Conservation (phyloP, 2,888 invertebrate genomes). For the Drosophila mayaguana region DNA sequence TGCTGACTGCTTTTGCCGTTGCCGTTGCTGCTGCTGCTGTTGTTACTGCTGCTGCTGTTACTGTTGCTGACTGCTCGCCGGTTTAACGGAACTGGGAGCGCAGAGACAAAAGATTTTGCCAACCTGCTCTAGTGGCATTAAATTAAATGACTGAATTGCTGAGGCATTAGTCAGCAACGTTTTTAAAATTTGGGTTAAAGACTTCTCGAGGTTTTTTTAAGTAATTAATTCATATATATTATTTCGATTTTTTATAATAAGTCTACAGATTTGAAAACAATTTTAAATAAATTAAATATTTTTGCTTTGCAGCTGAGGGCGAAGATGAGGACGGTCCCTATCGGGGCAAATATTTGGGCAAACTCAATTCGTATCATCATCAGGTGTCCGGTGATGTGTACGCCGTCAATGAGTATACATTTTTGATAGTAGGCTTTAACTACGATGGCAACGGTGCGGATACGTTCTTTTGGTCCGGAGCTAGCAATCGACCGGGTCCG, state of each 20-base stretch:
- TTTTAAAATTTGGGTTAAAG: conserved; percentile 27
- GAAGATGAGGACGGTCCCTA: conserved; percentile 91
- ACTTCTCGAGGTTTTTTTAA: background rate
- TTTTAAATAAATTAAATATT: background rate
- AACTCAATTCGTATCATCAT: conserved; percentile 95
- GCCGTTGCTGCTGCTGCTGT: background rate
- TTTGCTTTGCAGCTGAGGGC: conserved; percentile 72
- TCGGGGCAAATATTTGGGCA: conserved; percentile 92
- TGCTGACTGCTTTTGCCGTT: background rate
- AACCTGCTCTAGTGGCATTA: conserved; percentile 38
- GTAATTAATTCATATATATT: background rate
- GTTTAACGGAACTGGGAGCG: conserved; percentile 23
- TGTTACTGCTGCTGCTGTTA: background rate
- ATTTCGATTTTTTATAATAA: background rate
- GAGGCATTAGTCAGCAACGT: conserved; percentile 56
- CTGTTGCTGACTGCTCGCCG: conserved; percentile 25
- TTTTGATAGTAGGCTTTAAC: conserved; percentile 92
- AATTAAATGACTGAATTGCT: conserved; percentile 32
- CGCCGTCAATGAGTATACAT: conserved; percentile 94
- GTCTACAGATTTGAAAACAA: background rate
- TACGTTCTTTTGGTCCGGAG: conserved; percentile 97
- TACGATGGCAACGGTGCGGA: conserved; percentile 96
- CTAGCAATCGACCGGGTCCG: conserved; percentile 93
- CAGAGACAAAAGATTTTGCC: conserved; percentile 15
- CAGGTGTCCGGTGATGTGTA: conserved; percentile 95